A percentile compares a stretch with the other conserved stretches of the same genome.
phyloP scores from a whole-genome alignment of 2,797 vertebrate genomes.

The Danio tinwini region DNA sequence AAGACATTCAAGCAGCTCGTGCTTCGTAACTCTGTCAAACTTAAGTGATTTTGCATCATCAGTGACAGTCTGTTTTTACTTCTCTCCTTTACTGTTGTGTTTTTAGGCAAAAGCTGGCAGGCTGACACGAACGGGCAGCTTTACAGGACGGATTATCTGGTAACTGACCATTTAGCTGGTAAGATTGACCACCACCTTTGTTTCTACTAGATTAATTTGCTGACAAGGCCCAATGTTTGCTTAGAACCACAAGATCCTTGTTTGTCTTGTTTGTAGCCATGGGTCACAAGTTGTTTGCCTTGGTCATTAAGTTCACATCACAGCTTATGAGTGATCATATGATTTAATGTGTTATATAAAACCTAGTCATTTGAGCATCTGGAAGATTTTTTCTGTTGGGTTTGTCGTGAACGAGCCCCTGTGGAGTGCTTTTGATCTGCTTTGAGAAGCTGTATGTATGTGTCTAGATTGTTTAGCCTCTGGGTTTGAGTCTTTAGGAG shows the following conservation, averaged over 20 bases:
- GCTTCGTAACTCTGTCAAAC: slow-evolving; percentile 4
- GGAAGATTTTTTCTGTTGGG: slow-evolving; percentile 13
- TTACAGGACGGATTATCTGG: slow-evolving; percentile 99
- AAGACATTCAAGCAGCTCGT: slow-evolving; percentile 9
- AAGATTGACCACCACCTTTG: slow-evolving; percentile 67
- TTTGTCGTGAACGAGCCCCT: not conserved
- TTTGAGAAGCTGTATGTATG: slow-evolving; percentile 36
- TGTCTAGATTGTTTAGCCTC: slow-evolving; percentile 48
- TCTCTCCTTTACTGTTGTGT: slow-evolving; percentile 10
- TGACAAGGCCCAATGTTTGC: not conserved
- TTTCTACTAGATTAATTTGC: slow-evolving; percentile 28
- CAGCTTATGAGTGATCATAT: slow-evolving; percentile 20
- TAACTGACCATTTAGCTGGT: slow-evolving; percentile 99
- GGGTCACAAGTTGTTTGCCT: not conserved
- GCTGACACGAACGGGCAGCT: slow-evolving; percentile 91
- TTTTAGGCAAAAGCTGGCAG: slow-evolving; percentile 96
- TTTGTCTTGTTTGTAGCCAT: slow-evolving; percentile 17
- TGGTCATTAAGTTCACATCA: slow-evolving; percentile 5
- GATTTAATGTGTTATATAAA: not conserved
- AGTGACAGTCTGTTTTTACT: not conserved
- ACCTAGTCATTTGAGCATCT: slow-evolving; percentile 11
- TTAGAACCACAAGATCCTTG: not conserved
- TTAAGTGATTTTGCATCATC: slow-evolving; percentile 6
- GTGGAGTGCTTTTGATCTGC: slow-evolving; percentile 1
- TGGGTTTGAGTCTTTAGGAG: slow-evolving; percentile 64